phyloP scores from a whole-genome alignment of 1,140 invertebrate genomes.

The Drosophila pseudoobscura region DNA sequence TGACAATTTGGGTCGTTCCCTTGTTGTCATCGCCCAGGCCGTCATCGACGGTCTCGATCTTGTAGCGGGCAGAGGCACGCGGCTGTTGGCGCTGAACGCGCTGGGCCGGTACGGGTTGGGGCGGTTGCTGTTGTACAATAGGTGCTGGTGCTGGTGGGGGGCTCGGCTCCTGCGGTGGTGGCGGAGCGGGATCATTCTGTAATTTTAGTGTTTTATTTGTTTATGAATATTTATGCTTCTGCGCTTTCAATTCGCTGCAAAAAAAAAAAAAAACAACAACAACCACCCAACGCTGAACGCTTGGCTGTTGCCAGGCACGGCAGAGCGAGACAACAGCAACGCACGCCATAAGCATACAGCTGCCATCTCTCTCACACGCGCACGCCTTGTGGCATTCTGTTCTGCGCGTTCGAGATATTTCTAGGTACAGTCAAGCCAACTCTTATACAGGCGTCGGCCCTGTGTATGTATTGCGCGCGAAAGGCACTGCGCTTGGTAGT shows the following conservation, averaged over 20 bases:
- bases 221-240: slow-evolving; percentile 22
- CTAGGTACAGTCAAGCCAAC: slow-evolving; percentile 71
- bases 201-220: slow-evolving; percentile 16
- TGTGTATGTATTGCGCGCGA: slow-evolving; percentile 63
- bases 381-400: slow-evolving; percentile 29
- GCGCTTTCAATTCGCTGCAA: slow-evolving; percentile 10
- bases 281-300: slow-evolving; percentile 47
- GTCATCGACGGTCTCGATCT: slow-evolving; percentile 82
- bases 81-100: slow-evolving; percentile 70
- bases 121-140: slow-evolving; percentile 70
- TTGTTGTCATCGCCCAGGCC: slow-evolving; percentile 73
- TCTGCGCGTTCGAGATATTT: slow-evolving; percentile 56
- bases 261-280: slow-evolving; percentile 32
- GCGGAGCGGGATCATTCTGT: slow-evolving; percentile 77
- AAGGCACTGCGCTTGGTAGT: slow-evolving; percentile 42
- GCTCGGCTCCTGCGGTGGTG: slow-evolving; percentile 65
- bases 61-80: slow-evolving; percentile 66
- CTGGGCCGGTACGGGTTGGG: slow-evolving; percentile 61
- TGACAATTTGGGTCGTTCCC: slow-evolving; percentile 79
- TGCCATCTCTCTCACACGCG: slow-evolving; percentile 27
- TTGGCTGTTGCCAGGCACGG: slow-evolving; percentile 1
- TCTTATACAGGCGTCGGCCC: slow-evolving; percentile 62
- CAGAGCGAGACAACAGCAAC: slow-evolving; percentile 41
- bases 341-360: background rate
- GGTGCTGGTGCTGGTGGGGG: slow-evolving; percentile 69